Evolutionary conservation across 2,888 invertebrate species (phyloP).

Genomic region (Eustalomyia histrio): DNA sequence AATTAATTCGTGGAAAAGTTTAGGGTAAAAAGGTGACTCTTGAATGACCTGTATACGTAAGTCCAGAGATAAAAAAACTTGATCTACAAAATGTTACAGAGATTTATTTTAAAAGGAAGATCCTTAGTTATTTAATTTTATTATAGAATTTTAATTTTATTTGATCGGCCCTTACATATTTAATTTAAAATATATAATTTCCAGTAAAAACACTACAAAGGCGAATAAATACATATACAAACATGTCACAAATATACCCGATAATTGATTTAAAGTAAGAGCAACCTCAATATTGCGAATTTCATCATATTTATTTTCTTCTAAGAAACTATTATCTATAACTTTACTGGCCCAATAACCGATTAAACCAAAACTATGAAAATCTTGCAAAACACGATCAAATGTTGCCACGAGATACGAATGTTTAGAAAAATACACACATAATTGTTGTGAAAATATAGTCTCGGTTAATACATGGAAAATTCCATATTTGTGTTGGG

Average conservation of each 20-base stretch:
- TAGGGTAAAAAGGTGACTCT: too few relatives aligned
- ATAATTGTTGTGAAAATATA: slow-evolving; percentile 66
- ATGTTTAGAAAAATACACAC: slow-evolving; percentile 68
- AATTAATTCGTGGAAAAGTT: too few relatives aligned
- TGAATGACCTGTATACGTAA: too few relatives aligned
- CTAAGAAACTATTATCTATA: slow-evolving; percentile 36
- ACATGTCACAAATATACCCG: slow-evolving; percentile 33
- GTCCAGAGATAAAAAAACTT: too few relatives aligned
- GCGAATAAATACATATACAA: slow-evolving; percentile 30
- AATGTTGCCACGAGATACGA: slow-evolving; percentile 62
- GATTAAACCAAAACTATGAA: slow-evolving; percentile 66
- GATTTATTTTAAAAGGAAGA: too few relatives aligned
- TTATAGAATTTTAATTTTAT: too few relatives aligned
- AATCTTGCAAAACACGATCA: slow-evolving; percentile 54
- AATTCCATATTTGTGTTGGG: slow-evolving; percentile 55
- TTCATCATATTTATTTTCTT: neutral
- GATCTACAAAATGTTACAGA: too few relatives aligned
- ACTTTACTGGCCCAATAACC: slow-evolving; percentile 63
- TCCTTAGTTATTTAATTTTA: too few relatives aligned
- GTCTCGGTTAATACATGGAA: slow-evolving; percentile 66
- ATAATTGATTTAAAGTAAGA: slow-evolving; percentile 30
- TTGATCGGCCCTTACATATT: too few relatives aligned
- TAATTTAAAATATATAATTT: slow-evolving; percentile 45
- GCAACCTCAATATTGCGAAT: neutral
- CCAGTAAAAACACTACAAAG: slow-evolving; percentile 15